Percentiles rank a stretch among this genome's conserved stretches.
These are phyloP conservation scores for Chrysopa pallens DNA, from an alignment of 1,140 invertebrate species.

Conservation along the genomic window DNA sequence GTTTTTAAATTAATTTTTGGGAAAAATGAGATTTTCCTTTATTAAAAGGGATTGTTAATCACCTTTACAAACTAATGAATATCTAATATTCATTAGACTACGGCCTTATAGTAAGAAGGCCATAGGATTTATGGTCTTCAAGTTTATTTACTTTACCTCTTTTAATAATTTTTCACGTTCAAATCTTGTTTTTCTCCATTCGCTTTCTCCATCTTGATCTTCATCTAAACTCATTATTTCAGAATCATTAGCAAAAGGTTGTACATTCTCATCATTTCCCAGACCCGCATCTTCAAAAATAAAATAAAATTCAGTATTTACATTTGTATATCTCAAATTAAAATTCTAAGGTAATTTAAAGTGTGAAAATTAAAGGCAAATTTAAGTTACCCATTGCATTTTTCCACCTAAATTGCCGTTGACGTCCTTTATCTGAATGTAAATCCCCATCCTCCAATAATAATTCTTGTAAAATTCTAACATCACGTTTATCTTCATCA, in stretches of 20 bases:
- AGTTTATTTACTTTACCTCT: too few relatives aligned
- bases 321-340: too few relatives aligned
- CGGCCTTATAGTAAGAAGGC: too few relatives aligned
- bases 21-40: too few relatives aligned
- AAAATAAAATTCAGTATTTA: slow-evolving; percentile 8
- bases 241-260: slow-evolving; percentile 21
- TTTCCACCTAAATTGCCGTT: slow-evolving; percentile 65
- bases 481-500: slow-evolving; percentile 64
- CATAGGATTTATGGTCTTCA: too few relatives aligned
- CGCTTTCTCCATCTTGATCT: slow-evolving; percentile 44
- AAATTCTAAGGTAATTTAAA: too few relatives aligned
- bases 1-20: too few relatives aligned
- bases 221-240: slow-evolving; percentile 28
- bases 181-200: slow-evolving; percentile 44
- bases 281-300: slow-evolving; percentile 5
- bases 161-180: slow-evolving; percentile 46
- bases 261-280: slow-evolving; percentile 13
- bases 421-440: slow-evolving; percentile 42
- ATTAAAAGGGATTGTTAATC: too few relatives aligned
- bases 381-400: slow-evolving; percentile 23
- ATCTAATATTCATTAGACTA: too few relatives aligned
- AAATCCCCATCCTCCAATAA: slow-evolving; percentile 77
- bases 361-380: slow-evolving; percentile 3
- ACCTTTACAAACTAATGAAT: too few relatives aligned
- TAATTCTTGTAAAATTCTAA: slow-evolving; percentile 59